Base-by-base conservation (phyloP, 2,888 invertebrate species). In the Dasypolia templi region DNA sequence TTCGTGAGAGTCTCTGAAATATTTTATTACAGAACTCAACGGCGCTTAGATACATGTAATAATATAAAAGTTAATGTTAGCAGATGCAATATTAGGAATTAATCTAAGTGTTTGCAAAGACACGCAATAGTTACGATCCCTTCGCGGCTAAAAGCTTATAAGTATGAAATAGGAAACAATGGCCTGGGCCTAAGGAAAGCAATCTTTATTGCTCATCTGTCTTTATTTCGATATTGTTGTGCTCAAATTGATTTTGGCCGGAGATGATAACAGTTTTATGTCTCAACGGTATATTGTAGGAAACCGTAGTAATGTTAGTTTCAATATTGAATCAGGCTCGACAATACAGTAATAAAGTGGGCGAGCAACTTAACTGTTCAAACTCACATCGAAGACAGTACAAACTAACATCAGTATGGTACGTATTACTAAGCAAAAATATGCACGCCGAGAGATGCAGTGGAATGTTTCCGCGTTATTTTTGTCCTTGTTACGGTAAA, bases 191-290 rank as follows among this genome's bases (percentile, higher is more conserved):
- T 88, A 92, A 92, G 91, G 90, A 91, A 91, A 89, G 85, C 90
- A 93, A 94, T 94, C 94, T 94, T 93, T 94, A 94, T 91, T 93
- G 92, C 89, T 90, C 89, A 93, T 92, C 93, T 91, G 86, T 89
- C 89, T 92, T 91, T 91, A 92, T 90, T 92, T 88, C 89, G 91
- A 93, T 93, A 93, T 92, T 92, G 90, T 93, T 89, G 88, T 88
- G 89, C 91, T 90, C 85, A 92, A 94, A 94, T 95, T 93, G 93
- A 95, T 94, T 94, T 92, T 87, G 89, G 91, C 91, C 89, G 87
- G 89, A 88, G 91, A 89, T 92, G 93, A 95, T 95, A 92, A 93
- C 91, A 92, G 91, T 92, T 94, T 94, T 92, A 94, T 93, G 92
- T 91, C 85, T 87, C 90, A 95, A 94, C 95, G 94, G 95, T 93